Evolutionary conservation across 2,797 vertebrate genomes (phyloP), one percentile per base, ranked within the genome.

Genomic region (Acanthurus lineatus): DNA sequence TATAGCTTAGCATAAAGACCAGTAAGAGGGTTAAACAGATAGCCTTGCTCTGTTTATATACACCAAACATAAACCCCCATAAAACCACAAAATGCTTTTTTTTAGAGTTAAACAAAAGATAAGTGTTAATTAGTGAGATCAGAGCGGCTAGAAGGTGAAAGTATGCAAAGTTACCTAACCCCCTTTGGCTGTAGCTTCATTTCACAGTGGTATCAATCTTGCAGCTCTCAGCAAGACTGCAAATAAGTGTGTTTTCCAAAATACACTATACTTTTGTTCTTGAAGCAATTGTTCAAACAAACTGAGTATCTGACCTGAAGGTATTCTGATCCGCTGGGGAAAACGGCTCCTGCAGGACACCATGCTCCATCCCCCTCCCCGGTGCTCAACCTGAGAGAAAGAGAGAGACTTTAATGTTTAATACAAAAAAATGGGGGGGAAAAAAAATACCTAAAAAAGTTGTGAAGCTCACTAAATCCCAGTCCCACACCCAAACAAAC

Each of bases 311-410:
- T 61, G 51, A 97, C 96, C 94, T 99, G 96, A 69, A 99, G 94
- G 87, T 96, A 98, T 81, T 98, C 97, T 1, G 96, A 94, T 54
- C 95, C 96, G 2, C 90, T 94, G 10, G 97, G 97, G 48, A 94
- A 98, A 54, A 98, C 97, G 0, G 97, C 88, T 44, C 95, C 96
- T 20, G 94, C 94, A 0, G 98, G 97, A 81, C 98, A 99, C 98
- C 98, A 99, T 0, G 97, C 97, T 3, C 98, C 98, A 6, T 99
- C 98, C 0, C 98, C 98, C 0, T 97, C 97, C 0, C 95, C 97
- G 40, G 95, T 96, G 40, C 96, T 97, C 87, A 99, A 83, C 92
- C 97, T 99, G 84, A 35, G 22, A 11, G 67, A 76, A 56, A 81
- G n/a, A 81, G n/a, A 65, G 2, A 68, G 59, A 32, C 5, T 12